Percentiles rank a stretch among this genome's conserved stretches.
These are phyloP conservation scores for Pharmacophagus antenor DNA, from an alignment of 2,888 invertebrate genomes.

Conservation along the genomic window DNA sequence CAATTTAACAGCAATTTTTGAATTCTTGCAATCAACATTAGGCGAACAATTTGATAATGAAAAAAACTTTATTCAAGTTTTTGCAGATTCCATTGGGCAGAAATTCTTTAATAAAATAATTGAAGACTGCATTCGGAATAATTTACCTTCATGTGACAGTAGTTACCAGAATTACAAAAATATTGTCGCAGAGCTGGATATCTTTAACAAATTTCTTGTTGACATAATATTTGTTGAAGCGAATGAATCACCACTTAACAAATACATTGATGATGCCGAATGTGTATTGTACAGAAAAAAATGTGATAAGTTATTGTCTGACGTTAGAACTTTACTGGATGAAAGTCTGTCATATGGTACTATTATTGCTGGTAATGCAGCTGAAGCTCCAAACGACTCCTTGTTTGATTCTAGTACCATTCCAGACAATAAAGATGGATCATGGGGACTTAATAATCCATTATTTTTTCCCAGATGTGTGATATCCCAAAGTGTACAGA, in stretches of 20 bases:
- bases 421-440: conserved; percentile 37
- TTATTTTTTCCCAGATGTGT: conserved; percentile 68
- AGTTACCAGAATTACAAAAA: conserved; percentile 65
- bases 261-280: conserved; percentile 69
- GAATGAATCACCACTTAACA: conserved; percentile 62
- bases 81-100: conserved; percentile 60
- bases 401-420: conserved; percentile 49
- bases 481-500: conserved; percentile 66
- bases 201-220: conserved; percentile 70
- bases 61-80: conserved; percentile 64
- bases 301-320: conserved; percentile 66
- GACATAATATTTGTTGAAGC: conserved; percentile 69
- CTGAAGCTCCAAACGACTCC: conserved; percentile 48
- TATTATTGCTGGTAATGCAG: conserved; percentile 50
- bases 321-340: conserved; percentile 57
- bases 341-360: conserved; percentile 64
- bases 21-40: conserved; percentile 68
- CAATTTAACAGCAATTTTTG: conserved; percentile 71
- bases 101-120: conserved; percentile 72
- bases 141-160: conserved; percentile 66
- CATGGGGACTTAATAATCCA: conserved; percentile 62
- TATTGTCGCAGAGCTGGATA: conserved; percentile 65
- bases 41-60: conserved; percentile 65
- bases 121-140: conserved; percentile 67
- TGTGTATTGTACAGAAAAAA: conserved; percentile 71